A percentile compares a stretch with the other conserved stretches of the same genome.
phyloP scores from a whole-genome alignment of 1,140 invertebrate genomes.

The Tetramorium parvispinum region DNA sequence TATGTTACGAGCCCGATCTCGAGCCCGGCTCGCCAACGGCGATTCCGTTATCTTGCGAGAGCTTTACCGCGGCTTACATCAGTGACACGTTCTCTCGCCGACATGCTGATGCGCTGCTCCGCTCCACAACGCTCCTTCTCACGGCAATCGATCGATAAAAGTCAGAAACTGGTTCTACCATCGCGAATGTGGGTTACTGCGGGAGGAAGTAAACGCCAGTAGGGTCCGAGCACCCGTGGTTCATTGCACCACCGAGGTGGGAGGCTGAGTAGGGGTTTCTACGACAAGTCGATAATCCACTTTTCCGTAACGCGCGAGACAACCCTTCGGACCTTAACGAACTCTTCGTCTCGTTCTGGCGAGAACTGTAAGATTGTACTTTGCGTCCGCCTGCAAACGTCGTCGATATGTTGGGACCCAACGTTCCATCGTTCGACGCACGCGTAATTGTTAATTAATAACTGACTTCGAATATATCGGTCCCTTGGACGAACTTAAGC shows the following conservation, averaged over 20 bases:
- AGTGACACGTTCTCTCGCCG: conserved; percentile 30
- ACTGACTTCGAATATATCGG: conserved; percentile 6
- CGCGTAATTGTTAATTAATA: conserved; percentile 47
- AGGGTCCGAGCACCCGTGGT: conserved; percentile 32
- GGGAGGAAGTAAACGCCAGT: conserved; percentile 44
- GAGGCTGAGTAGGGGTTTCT: conserved; percentile 20
- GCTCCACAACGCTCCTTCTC: conserved; percentile 38
- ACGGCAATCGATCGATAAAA: conserved; percentile 64
- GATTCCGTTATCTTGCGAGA: conserved; percentile 60
- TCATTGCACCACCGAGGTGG: conserved; percentile 39
- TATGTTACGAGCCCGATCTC: conserved; percentile 44
- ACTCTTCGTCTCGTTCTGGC: conserved; percentile 16
- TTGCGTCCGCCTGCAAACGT: neutral
- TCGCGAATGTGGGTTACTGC: conserved; percentile 57
- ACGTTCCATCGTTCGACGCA: neutral
- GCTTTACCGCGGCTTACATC: conserved; percentile 40
- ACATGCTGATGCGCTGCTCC: conserved; percentile 34
- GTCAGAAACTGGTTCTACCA: conserved; percentile 53
- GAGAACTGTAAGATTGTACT: neutral
- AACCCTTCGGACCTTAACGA: conserved; percentile 1
- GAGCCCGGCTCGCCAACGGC: conserved; percentile 45
- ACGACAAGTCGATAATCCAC: conserved; percentile 63
- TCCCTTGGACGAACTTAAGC: conserved; percentile 1
- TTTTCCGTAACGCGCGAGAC: conserved; percentile 41
- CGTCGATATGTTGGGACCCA: neutral